phyloP scores from a whole-genome alignment of 1,140 invertebrate species.

The Musca domestica region DNA sequence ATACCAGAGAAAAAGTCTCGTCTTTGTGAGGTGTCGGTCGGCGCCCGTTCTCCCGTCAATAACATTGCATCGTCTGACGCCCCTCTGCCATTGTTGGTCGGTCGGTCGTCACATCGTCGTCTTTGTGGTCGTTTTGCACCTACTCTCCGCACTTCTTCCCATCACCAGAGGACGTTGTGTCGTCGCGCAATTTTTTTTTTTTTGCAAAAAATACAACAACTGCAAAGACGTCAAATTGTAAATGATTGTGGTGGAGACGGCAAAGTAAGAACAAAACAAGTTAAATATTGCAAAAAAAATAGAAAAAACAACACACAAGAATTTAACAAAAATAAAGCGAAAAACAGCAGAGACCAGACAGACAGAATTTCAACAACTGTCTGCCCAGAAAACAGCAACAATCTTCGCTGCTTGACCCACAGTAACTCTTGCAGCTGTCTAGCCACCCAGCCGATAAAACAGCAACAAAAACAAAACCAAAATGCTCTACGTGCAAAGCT shows the following conservation, averaged over 20 bases:
- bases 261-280: neutral
- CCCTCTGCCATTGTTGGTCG: no score
- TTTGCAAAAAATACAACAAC: no score
- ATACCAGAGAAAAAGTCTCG: no score
- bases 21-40: no score
- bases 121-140: no score
- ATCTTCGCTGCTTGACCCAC: conserved; percentile 20
- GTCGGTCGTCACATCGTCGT: no score
- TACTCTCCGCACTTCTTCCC: no score
- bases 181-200: no score
- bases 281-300: conserved; percentile 15
- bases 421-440: conserved; percentile 11
- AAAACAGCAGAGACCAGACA: conserved; percentile 14
- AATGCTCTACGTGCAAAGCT: conserved; percentile 27
- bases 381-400: conserved; percentile 19
- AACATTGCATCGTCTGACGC: no score
- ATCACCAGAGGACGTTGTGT: no score
- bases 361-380: conserved; percentile 16
- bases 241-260: neutral
- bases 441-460: conserved; percentile 20
- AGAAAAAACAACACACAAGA: neutral
- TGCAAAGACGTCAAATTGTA: neutral
- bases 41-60: no score
- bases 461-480: conserved; percentile 23
- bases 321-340: neutral